Conservation (phyloP, 2,113 vertebrate genomes). For the Pseudopipra pipra region DNA sequence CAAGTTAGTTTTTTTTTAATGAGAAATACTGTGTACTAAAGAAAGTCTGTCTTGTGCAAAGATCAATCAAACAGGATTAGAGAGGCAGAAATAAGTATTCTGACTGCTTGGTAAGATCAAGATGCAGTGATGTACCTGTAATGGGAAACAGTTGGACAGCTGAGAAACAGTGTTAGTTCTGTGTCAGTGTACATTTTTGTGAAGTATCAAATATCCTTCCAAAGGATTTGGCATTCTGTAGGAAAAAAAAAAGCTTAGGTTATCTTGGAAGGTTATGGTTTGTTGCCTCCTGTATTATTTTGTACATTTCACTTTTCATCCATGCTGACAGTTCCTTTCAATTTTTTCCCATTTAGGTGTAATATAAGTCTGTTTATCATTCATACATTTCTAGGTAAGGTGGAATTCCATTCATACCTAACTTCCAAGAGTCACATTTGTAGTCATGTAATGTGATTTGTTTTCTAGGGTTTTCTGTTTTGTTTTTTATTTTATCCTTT, state of each 20-base stretch:
- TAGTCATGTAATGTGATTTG: conserved; percentile 40
- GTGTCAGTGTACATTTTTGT: background rate
- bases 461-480: conserved; percentile 33
- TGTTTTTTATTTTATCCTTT: background rate
- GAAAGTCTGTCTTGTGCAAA: background rate
- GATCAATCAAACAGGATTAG: background rate
- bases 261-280: conserved; percentile 37
- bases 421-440: conserved; percentile 60
- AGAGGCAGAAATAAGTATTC: background rate
- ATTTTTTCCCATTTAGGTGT: conserved; percentile 92
- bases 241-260: background rate
- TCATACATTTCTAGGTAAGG: conserved; percentile 98
- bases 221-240: background rate
- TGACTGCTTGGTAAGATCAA: background rate
- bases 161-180: background rate
- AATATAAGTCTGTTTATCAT: conserved; percentile 92
- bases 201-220: background rate
- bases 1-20: background rate
- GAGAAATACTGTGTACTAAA: background rate
- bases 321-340: conserved; percentile 81
- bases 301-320: conserved; percentile 76
- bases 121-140: background rate
- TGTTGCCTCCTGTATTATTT: conserved; percentile 62
- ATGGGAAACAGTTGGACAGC: background rate
- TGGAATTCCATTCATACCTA: conserved; percentile 79